phyloP scores from a whole-genome alignment of 2,797 vertebrate genomes.

The Eidolon dupreanum region DNA sequence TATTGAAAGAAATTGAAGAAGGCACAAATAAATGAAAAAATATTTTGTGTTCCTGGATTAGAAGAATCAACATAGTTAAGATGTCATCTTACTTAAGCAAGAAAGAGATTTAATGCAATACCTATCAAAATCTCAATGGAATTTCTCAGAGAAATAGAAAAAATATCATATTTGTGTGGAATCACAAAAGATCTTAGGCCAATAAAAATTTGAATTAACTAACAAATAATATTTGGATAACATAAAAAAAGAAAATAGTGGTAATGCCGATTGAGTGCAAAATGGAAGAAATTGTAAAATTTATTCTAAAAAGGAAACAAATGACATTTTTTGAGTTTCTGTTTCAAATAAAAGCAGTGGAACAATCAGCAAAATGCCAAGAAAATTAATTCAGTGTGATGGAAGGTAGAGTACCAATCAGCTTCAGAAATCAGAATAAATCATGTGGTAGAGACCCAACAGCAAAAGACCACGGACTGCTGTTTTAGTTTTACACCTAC shows the following conservation, averaged over 20 bases:
- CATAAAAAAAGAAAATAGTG: not conserved
- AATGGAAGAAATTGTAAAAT: conserved; percentile 75
- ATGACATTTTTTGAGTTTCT: conserved; percentile 80
- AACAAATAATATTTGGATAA: not conserved
- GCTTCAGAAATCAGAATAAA: conserved; percentile 72
- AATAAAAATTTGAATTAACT: not conserved
- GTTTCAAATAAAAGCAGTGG: conserved; percentile 85
- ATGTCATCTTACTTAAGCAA: not conserved
- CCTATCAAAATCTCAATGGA: not conserved
- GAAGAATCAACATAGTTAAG: not conserved
- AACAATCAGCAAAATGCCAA: conserved; percentile 85
- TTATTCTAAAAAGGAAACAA: conserved; percentile 67
- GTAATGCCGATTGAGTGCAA: conserved; percentile 74
- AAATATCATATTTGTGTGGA: not conserved
- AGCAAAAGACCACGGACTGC: conserved; percentile 80
- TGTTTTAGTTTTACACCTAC: conserved; percentile 85
- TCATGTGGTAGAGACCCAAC: conserved; percentile 75
- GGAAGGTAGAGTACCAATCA: conserved; percentile 76
- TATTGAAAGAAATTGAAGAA: not conserved
- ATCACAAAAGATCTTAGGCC: not conserved
- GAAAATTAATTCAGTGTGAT: conserved; percentile 86
- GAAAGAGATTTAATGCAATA: not conserved
- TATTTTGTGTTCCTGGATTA: not conserved
- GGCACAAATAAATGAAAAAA: not conserved
- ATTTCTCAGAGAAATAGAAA: not conserved